phyloP scores from a whole-genome alignment of 2,113 vertebrate genomes.

The Anseranas semipalmata region DNA sequence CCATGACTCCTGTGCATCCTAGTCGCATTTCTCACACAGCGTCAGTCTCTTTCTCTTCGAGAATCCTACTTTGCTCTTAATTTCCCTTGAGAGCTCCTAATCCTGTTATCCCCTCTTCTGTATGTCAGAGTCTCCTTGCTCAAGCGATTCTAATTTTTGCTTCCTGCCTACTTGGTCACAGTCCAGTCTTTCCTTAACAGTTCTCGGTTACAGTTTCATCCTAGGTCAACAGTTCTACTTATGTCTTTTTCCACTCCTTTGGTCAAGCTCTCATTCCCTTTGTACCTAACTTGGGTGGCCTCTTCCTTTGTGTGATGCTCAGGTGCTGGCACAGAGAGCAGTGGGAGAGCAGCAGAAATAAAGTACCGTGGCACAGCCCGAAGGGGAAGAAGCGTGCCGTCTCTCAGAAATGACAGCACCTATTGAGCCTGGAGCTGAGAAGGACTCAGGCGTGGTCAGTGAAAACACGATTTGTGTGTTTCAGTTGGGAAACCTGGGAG shows the following conservation, averaged over 20 bases:
- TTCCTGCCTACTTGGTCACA: constrained; percentile 60
- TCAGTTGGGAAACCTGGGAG: neutral
- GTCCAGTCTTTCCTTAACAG: constrained; percentile 25
- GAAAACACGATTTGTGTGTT: neutral
- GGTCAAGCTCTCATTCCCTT: neutral
- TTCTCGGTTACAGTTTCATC: constrained; percentile 19
- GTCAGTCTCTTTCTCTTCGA: constrained; percentile 22
- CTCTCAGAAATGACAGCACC: neutral
- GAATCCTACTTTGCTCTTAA: constrained; percentile 35
- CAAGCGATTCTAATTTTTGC: constrained; percentile 16
- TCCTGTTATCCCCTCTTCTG: constrained; percentile 49
- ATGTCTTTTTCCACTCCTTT: neutral
- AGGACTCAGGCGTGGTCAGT: neutral
- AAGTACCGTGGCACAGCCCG: neutral
- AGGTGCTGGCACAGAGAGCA: neutral
- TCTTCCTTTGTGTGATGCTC: neutral
- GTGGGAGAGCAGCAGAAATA: neutral
- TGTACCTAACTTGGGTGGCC: neutral
- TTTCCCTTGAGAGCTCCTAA: constrained; percentile 49
- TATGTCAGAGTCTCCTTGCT: constrained; percentile 24
- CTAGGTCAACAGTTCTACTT: neutral
- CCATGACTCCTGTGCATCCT: constrained; percentile 39
- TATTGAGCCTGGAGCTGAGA: neutral
- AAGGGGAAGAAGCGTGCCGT: neutral
- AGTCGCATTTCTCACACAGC: constrained; percentile 51